Conservation (phyloP, 2,113 vertebrate species). For the Pteronura brasiliensis region DNA sequence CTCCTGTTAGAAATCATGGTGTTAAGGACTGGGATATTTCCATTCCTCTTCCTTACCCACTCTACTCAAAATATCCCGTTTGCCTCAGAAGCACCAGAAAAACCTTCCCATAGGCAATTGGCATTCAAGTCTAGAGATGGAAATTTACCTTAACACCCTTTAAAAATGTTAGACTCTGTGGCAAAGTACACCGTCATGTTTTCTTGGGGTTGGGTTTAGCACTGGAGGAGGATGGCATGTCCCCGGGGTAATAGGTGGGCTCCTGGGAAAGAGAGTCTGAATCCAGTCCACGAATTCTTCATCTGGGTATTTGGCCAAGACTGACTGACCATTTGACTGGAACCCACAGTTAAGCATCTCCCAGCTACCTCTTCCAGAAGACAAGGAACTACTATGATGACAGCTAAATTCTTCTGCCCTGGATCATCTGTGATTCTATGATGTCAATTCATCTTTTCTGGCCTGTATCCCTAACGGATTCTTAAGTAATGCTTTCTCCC, state of each 20-base stretch:
- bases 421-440: not conserved
- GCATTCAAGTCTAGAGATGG: not conserved
- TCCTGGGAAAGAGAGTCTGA: not conserved
- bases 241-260: not conserved
- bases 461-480: not conserved
- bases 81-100: not conserved
- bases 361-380: not conserved
- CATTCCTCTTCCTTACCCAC: not conserved
- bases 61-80: not conserved
- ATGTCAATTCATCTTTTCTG: not conserved
- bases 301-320: not conserved
- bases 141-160: not conserved
- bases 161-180: not conserved
- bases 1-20: not conserved
- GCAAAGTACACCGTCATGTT: not conserved
- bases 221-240: not conserved
- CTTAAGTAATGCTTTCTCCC: not conserved
- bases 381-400: not conserved
- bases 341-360: not conserved
- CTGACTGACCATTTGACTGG: not conserved
- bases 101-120: not conserved
- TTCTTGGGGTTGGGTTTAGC: not conserved
- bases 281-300: not conserved
- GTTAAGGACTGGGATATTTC: not conserved
- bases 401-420: not conserved